A percentile compares a stretch with the other conserved stretches of the same genome.
Conservation (phyloP, 2,797 vertebrate genomes). For the Thalassophryne amazonica region DNA sequence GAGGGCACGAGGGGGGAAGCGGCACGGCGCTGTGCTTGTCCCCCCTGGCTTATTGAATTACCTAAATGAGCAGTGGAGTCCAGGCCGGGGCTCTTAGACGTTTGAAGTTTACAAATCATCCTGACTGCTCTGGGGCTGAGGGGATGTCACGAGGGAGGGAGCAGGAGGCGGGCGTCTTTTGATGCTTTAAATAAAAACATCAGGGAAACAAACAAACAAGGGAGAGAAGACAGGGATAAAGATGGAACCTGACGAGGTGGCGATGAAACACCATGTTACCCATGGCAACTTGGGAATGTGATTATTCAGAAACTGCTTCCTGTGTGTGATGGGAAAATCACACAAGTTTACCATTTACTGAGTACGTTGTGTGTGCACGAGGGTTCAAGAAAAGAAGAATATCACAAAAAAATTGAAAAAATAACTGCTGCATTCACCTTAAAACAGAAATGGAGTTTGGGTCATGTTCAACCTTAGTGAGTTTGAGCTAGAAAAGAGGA, state of each 20-base stretch:
- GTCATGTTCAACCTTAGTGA: too few species aligned
- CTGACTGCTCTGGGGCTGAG: constrained; percentile 73
- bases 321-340: constrained; percentile 69
- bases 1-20: constrained; percentile 66
- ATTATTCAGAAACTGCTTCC: constrained; percentile 68
- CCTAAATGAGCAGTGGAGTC: constrained; percentile 78
- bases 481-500: too few species aligned
- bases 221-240: constrained; percentile 43
- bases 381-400: too few species aligned
- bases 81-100: constrained; percentile 67
- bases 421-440: too few species aligned
- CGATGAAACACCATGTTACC: constrained; percentile 61
- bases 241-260: constrained; percentile 51
- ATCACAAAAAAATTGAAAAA: too few species aligned
- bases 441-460: too few species aligned
- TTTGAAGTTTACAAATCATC: constrained; percentile 83
- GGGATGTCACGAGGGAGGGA: constrained; percentile 52
- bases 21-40: constrained; percentile 57
- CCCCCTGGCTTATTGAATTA: constrained; percentile 79
- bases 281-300: constrained; percentile 59
- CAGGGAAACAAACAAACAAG: constrained; percentile 80
- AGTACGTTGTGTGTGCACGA: constrained; percentile 9
- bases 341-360: constrained; percentile 31
- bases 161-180: constrained; percentile 63
- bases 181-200: constrained; percentile 83